Evolutionary conservation across 1,140 invertebrate genomes (phyloP).

Genomic region (Sitodiplosis mosellana): DNA sequence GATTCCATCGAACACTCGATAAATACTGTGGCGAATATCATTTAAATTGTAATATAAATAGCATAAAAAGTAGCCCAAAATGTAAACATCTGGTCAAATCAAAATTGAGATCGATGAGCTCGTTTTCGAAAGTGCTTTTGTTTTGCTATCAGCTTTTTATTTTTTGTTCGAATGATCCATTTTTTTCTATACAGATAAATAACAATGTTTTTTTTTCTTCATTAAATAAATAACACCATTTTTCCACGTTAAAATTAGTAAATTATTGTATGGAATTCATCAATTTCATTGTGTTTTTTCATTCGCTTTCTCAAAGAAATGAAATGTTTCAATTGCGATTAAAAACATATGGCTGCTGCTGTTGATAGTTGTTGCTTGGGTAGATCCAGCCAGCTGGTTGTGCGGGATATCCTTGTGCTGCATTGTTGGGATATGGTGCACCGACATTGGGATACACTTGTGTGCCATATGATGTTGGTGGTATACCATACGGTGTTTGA

Average conservation of each 20-base stretch:
- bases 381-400: not conserved
- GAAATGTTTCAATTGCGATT: not conserved
- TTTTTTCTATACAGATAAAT: too few relatives aligned
- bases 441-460: not conserved
- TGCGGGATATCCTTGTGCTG: not conserved
- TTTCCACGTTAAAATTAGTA: too few relatives aligned
- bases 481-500: constrained; percentile 4
- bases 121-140: too few relatives aligned
- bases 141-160: too few relatives aligned
- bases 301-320: not conserved
- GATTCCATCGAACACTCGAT: too few relatives aligned
- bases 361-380: not conserved
- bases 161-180: too few relatives aligned
- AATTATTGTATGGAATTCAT: not conserved
- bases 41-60: too few relatives aligned
- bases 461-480: not conserved
- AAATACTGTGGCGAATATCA: too few relatives aligned
- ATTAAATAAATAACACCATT: constrained; percentile 3
- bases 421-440: not conserved
- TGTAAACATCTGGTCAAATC: too few relatives aligned
- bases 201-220: not conserved
- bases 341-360: not conserved
- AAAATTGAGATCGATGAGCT: too few relatives aligned
- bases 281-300: not conserved
- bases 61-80: too few relatives aligned